These are phyloP conservation scores for Choloepus hoffmanni DNA, from an alignment of 2,113 vertebrate species.

Conservation along the genomic window DNA sequence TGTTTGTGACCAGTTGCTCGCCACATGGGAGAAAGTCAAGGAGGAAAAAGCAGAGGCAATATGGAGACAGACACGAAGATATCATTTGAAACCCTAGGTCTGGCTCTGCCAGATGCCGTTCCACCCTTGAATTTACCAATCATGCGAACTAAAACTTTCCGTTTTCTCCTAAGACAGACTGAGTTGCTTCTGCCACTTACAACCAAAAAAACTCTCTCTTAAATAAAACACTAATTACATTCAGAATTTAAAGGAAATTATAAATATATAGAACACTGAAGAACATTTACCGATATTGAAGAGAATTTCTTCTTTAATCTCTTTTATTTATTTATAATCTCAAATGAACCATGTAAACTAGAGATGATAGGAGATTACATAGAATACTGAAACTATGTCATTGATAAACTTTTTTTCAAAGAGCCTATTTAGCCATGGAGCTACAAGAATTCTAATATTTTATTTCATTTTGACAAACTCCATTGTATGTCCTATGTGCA, in stretches of 20 bases:
- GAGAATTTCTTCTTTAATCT: background rate
- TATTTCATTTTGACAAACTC: slow-evolving; percentile 34
- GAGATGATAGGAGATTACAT: background rate
- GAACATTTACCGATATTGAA: background rate
- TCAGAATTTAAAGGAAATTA: background rate
- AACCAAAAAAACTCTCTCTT: background rate
- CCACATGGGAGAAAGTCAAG: background rate
- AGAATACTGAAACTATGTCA: background rate
- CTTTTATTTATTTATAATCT: slow-evolving; percentile 28
- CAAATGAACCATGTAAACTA: background rate
- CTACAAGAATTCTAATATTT: slow-evolving; percentile 14
- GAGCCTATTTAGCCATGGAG: background rate
- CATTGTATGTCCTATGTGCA: background rate
- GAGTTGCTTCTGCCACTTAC: slow-evolving; percentile 14
- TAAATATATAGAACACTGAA: background rate
- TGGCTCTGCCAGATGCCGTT: background rate
- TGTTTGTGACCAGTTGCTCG: background rate
- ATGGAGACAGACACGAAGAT: background rate
- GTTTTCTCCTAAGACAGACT: slow-evolving; percentile 12
- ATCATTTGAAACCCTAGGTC: background rate
- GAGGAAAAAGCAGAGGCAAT: background rate
- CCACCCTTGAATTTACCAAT: background rate
- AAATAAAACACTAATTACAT: background rate
- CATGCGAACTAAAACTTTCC: background rate
- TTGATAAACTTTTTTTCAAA: slow-evolving; percentile 26